These are phyloP conservation scores for Drosophila greeni DNA, from an alignment of 2,888 invertebrate species.

Conservation along the genomic window DNA sequence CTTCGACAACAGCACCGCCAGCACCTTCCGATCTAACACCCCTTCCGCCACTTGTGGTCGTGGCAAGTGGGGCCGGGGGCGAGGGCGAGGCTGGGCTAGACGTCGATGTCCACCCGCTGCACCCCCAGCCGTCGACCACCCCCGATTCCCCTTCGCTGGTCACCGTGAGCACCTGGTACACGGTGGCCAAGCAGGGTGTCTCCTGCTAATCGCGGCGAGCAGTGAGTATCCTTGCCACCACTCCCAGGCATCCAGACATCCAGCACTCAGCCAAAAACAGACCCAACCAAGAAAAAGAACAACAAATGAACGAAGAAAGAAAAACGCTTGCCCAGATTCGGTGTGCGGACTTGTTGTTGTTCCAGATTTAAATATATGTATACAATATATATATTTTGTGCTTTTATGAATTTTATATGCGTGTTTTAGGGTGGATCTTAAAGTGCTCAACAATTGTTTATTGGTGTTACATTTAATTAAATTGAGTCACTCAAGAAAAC, in stretches of 20 bases:
- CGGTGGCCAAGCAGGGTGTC: slow-evolving; percentile 79
- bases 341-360: slow-evolving; percentile 5
- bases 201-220: slow-evolving; percentile 75
- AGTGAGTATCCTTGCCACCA: slow-evolving; percentile 41
- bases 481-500: not conserved
- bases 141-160: slow-evolving; percentile 79
- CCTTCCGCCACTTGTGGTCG: slow-evolving; percentile 23
- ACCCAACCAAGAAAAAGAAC: not conserved
- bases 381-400: slow-evolving; percentile 21
- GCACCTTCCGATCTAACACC: slow-evolving; percentile 32
- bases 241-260: slow-evolving; percentile 1
- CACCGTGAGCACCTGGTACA: slow-evolving; percentile 79
- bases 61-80: slow-evolving; percentile 8
- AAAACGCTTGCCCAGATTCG: slow-evolving; percentile 1
- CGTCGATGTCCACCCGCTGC: slow-evolving; percentile 10
- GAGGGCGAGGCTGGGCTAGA: slow-evolving; percentile 4
- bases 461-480: not conserved
- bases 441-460: not conserved
- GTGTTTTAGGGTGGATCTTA: slow-evolving; percentile 20
- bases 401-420: slow-evolving; percentile 8
- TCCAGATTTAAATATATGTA: slow-evolving; percentile 22
- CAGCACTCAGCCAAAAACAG: not conserved
- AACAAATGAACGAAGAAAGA: not conserved
- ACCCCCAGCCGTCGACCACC: slow-evolving; percentile 55
- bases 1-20: slow-evolving; percentile 17